Conservation (phyloP, 2,113 vertebrate species). For the Urocolius indicus region DNA sequence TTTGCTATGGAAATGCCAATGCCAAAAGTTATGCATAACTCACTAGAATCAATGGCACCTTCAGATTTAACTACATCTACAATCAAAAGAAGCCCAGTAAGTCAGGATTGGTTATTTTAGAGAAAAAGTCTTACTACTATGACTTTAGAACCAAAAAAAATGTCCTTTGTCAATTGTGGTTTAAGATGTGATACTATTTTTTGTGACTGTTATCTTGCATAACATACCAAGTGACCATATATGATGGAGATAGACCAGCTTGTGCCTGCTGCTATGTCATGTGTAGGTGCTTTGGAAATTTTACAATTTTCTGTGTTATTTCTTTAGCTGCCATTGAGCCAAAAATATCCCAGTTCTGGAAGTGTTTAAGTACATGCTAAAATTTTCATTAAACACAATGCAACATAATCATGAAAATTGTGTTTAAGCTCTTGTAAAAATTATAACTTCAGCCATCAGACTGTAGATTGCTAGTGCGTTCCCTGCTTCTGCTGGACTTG, state of each 20-base stretch:
- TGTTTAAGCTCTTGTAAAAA: not conserved
- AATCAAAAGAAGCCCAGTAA: not conserved
- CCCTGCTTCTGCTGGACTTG: not conserved
- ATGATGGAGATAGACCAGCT: not conserved
- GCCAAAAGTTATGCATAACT: not conserved
- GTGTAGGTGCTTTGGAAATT: not conserved
- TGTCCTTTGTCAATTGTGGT: not conserved
- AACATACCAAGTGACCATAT: not conserved
- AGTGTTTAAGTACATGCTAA: not conserved
- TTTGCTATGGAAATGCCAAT: not conserved
- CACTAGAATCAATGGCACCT: not conserved
- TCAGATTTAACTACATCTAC: not conserved
- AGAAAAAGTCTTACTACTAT: not conserved
- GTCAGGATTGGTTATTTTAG: not conserved
- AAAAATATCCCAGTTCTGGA: not conserved
- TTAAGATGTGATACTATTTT: not conserved
- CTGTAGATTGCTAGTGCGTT: not conserved
- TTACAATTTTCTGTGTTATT: not conserved
- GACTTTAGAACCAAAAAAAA: not conserved
- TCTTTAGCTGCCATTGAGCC: not conserved
- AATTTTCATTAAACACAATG: not conserved
- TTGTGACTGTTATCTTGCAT: not conserved
- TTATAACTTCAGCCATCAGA: not conserved
- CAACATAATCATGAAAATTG: not conserved
- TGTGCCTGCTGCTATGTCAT: not conserved